Percentiles rank a stretch among this genome's conserved stretches.
phyloP scores from a whole-genome alignment of 2,888 invertebrate genomes.

The Cosmorhoe ocellata region DNA sequence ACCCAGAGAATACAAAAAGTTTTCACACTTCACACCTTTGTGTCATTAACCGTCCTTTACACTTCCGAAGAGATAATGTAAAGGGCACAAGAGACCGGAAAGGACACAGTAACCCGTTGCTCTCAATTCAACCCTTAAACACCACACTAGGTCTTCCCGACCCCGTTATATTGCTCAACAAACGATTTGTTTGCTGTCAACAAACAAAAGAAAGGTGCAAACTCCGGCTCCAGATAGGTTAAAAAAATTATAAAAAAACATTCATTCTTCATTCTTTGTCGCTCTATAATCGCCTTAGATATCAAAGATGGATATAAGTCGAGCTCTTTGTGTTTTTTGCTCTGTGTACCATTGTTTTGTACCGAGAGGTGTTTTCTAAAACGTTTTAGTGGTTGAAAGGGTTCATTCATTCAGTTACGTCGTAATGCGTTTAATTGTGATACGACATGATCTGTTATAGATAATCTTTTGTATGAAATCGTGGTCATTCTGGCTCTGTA shows the following conservation, averaged over 20 bases:
- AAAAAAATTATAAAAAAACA: constrained; percentile 43
- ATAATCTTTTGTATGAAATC: constrained; percentile 48
- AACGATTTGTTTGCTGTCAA: constrained; percentile 81
- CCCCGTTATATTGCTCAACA: constrained; percentile 65
- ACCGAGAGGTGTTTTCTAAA: constrained; percentile 58
- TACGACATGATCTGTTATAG: constrained; percentile 57
- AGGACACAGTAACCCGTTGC: constrained; percentile 74
- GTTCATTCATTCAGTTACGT: constrained; percentile 62
- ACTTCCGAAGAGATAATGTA: constrained; percentile 63
- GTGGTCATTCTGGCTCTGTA: constrained; percentile 40
- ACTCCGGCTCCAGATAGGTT: constrained; percentile 44
- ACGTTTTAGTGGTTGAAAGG: constrained; percentile 70
- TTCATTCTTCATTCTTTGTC: constrained; percentile 38
- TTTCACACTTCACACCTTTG: constrained; percentile 57
- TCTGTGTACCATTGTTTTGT: constrained; percentile 48
- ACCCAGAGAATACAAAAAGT: constrained; percentile 35
- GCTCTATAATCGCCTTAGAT: constrained; percentile 72
- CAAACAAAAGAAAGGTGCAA: constrained; percentile 77
- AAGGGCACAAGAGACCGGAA: constrained; percentile 64
- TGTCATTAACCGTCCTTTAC: constrained; percentile 53
- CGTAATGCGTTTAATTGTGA: constrained; percentile 56
- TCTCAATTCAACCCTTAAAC: constrained; percentile 73
- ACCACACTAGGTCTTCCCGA: constrained; percentile 64
- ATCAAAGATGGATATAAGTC: constrained; percentile 63
- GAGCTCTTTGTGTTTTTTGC: constrained; percentile 59